Percentiles rank a stretch among this genome's conserved stretches.
phyloP scores from a whole-genome alignment of 35 echinoderm and acorn worm genomes.

The Stichopus chloronotus region DNA sequence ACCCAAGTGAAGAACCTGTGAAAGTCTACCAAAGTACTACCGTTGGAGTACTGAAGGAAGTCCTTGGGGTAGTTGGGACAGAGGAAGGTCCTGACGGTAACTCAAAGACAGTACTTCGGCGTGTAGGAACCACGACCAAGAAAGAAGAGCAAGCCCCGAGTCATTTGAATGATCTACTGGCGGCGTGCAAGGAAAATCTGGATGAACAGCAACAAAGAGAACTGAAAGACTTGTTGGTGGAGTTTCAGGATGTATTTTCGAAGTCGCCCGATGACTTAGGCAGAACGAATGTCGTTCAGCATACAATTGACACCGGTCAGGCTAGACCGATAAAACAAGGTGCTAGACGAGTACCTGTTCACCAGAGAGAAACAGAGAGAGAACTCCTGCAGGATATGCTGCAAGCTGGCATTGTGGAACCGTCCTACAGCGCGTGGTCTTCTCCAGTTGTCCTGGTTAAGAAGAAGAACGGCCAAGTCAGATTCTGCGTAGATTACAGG shows the following conservation, averaged over 20 bases:
- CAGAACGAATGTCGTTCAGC: slow-evolving; percentile 37
- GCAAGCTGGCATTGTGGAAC: slow-evolving; percentile 41
- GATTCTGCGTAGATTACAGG: slow-evolving; percentile 74
- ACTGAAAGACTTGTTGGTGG: not conserved
- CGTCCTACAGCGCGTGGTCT: slow-evolving; percentile 72
- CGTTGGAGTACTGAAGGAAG: not conserved
- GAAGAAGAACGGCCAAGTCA: slow-evolving; percentile 47
- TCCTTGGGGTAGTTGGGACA: not conserved
- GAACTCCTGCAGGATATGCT: slow-evolving; percentile 68
- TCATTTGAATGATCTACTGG: not conserved
- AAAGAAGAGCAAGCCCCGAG: not conserved
- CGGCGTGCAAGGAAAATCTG: not conserved
- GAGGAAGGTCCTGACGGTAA: not conserved
- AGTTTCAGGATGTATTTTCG: slow-evolving; percentile 43
- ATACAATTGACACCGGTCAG: slow-evolving; percentile 56
- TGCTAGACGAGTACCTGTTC: slow-evolving; percentile 49
- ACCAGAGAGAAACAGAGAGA: slow-evolving; percentile 43
- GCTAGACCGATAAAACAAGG: slow-evolving; percentile 53
- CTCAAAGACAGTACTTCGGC: not conserved
- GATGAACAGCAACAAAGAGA: not conserved
- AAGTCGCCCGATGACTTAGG: slow-evolving; percentile 43
- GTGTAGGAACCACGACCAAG: not conserved
- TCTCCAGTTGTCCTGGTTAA: slow-evolving; percentile 71
- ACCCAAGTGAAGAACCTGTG: slow-evolving; percentile 26
- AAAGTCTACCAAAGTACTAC: not conserved